These are phyloP conservation scores for Potorous gilbertii DNA, from an alignment of 2,797 vertebrate species.

Conservation along the genomic window DNA sequence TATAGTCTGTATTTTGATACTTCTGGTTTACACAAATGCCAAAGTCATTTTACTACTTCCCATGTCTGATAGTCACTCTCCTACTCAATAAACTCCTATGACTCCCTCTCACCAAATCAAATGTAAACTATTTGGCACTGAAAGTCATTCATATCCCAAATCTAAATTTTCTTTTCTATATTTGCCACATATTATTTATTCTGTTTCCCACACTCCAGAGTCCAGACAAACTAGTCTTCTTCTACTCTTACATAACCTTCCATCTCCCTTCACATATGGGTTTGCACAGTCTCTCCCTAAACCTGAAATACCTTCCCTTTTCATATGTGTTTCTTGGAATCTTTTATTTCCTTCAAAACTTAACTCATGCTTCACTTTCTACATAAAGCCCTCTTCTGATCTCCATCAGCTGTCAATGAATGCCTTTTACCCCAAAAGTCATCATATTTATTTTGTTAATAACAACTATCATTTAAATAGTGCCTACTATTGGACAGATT, in stretches of 20 bases:
- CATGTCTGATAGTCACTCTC: neutral
- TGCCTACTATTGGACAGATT: neutral
- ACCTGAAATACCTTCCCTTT: neutral
- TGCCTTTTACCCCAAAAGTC: neutral
- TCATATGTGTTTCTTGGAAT: neutral
- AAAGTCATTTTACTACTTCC: neutral
- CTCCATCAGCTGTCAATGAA: neutral
- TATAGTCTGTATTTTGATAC: neutral
- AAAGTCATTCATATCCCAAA: neutral
- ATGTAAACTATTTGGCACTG: neutral
- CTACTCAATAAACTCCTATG: neutral
- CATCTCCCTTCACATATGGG: neutral
- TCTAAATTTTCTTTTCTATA: neutral
- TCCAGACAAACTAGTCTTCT: neutral
- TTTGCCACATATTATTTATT: neutral
- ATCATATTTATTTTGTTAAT: neutral
- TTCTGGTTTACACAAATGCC: neutral
- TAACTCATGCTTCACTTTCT: neutral
- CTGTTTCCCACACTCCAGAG: neutral
- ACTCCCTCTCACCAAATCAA: neutral
- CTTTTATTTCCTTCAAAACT: neutral
- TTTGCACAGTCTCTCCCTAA: neutral
- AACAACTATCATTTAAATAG: neutral
- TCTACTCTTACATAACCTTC: neutral
- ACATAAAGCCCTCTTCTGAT: neutral